Evolutionary conservation across 2,113 vertebrate species (phyloP), one percentile per base, ranked within the genome.

Genomic region (Nerophis lumbriciformis): DNA sequence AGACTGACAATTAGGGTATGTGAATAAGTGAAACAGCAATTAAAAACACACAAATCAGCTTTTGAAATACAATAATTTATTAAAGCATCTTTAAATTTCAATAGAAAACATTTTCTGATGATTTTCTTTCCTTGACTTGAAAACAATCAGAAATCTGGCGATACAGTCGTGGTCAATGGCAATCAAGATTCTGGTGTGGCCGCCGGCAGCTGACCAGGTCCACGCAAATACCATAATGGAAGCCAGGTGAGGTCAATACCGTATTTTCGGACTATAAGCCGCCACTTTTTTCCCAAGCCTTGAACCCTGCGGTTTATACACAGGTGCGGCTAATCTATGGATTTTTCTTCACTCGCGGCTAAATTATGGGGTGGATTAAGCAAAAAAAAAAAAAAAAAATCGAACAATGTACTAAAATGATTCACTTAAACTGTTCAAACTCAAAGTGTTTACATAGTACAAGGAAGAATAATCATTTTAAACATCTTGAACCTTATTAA

Each of bases 51-150:
- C 69, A 79, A 21, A 42, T 14, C 13, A 52, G 9, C 2, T 53
- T 69, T 44, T 88, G 71, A 88, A 88, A 84, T 89, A 87, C 88
- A 94, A 94, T 94, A 93, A 94, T 94, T 94, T 94, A 94, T 93
- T 94, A 92, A 93, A 93, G 83, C 88, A 90, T 91, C 86, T 92
- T 93, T 93, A 92, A 93, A 92, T 92, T 92, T 89, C 91, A 88
- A 92, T 93, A 94, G 90, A 94, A 94, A 94, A 92, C 89, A 90
- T 84, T 84, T 86, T 82, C 85, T 79, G 77, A 77, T 72, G 44
- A 12, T 60, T 65, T 28, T 79, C 19, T 49, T 52, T 67, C 65
- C 78, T 77, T 62, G 76, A 86, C 84, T 82, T 88, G 88, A 85
- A 91, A 90, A 92, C 77, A 77, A 89, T 84, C 84, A 85, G 78